Evolutionary conservation across 2,113 vertebrate species (phyloP).

Genomic region (Saccopteryx bilineata): DNA sequence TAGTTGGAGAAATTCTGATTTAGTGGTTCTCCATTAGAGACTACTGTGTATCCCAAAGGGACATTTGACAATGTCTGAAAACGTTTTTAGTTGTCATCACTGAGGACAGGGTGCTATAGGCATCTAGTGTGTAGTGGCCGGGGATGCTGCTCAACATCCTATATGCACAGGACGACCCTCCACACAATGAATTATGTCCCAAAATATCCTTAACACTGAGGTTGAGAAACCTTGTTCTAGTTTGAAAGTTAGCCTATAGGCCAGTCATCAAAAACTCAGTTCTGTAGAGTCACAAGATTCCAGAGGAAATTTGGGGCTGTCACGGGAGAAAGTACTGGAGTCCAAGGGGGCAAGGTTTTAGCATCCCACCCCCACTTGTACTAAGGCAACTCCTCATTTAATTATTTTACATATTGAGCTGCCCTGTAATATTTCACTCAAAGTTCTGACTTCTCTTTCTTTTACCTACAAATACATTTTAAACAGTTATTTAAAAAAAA

Average conservation of each 20-base stretch:
- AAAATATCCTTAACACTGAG: neutral
- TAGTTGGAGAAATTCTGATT: neutral
- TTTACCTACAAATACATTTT: neutral
- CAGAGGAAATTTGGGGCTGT: neutral
- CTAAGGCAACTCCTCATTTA: neutral
- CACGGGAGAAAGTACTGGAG: neutral
- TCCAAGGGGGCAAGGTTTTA: neutral
- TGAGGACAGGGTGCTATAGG: neutral
- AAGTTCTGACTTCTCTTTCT: neutral
- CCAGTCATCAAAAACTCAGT: neutral
- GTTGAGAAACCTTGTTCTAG: neutral
- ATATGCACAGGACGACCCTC: neutral
- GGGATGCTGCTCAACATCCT: neutral
- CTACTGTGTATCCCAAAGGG: neutral
- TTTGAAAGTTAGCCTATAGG: neutral
- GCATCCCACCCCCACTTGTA: neutral
- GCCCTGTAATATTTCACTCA: neutral
- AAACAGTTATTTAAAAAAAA: neutral
- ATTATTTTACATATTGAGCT: neutral
- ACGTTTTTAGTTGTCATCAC: neutral
- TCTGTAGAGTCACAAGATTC: neutral
- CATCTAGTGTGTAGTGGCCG: neutral
- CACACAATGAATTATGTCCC: neutral
- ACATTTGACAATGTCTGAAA: neutral
- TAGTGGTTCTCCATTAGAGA: neutral